A percentile compares a stretch with the other conserved stretches of the same genome.
phyloP scores from a whole-genome alignment of 2,797 vertebrate species.

The Aplochiton taeniatus region DNA sequence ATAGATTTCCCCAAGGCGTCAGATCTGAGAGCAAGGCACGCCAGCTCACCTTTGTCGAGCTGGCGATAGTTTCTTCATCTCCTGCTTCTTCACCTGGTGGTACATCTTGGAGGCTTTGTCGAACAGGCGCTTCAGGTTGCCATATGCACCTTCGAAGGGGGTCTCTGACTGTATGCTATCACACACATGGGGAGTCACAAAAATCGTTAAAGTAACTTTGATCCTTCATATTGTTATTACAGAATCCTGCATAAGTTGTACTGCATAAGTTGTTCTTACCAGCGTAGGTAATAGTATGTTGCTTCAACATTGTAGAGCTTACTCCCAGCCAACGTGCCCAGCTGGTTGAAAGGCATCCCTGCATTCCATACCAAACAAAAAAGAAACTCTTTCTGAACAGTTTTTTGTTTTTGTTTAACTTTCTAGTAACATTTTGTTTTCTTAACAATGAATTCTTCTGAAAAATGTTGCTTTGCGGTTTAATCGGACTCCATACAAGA shows the following conservation, averaged over 20 bases:
- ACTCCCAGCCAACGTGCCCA: constrained; percentile 93
- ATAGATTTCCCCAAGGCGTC: not conserved
- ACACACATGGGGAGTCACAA: too few relatives aligned
- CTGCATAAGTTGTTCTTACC: constrained; percentile 75
- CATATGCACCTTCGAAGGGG: constrained; percentile 93
- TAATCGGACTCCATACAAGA: not conserved
- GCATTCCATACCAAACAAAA: constrained; percentile 9
- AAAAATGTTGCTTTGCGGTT: not conserved
- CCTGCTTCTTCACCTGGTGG: constrained; percentile 92
- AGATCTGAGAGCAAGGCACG: not conserved
- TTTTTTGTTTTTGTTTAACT: not conserved
- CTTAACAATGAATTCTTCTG: not conserved
- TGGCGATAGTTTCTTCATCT: constrained; percentile 89
- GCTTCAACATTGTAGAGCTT: constrained; percentile 97
- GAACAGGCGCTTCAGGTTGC: constrained; percentile 93
- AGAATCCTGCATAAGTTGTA: not conserved
- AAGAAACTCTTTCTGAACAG: not conserved
- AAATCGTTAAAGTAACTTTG: too few relatives aligned
- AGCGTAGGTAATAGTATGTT: constrained; percentile 96
- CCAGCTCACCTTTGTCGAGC: constrained; percentile 85
- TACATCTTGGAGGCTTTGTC: constrained; percentile 99
- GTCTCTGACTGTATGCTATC: constrained; percentile 93
- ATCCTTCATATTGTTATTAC: not conserved
- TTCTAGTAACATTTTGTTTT: not conserved
- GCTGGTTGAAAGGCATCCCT: constrained; percentile 99